Evolutionary conservation across 1,140 invertebrate genomes (phyloP), one percentile per base, ranked within the genome.

Genomic region (Gonatopus flavifemur): DNA sequence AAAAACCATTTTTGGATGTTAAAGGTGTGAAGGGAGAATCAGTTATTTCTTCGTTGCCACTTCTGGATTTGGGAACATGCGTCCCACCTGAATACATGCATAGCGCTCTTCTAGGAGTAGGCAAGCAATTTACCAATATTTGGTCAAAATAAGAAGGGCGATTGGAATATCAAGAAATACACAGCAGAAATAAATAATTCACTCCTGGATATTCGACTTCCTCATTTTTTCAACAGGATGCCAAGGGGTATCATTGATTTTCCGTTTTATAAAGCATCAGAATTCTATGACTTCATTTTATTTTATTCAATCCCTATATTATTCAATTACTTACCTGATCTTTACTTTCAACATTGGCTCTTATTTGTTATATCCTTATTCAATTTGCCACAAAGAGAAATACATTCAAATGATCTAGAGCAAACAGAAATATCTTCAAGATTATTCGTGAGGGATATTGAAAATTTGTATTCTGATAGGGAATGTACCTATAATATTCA

Each of bases 401-500:
- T 61, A 22, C 16, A 15, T 10, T 18, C 24, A 28, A n/a, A 38
- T 38, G 42, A 54, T 18, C 36, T 54, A 1, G 13, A 48, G 9
- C 19, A 40, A 38, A 44, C 48, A 30, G 48, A 55, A 9, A 30
- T 12, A 22, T 41, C 50, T 20, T 35, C 54, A 36, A 24, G 45
- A 41, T 12, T 24, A 33, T 61, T 55, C 42, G 51, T 55, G 5
- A 51, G n/a, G 19, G 33, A 52, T 20, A 47, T 42, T 10, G 21
- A 39, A 33, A 37, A 38, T 9, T 40, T 61, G 7, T 61, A 61
- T 40, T 44, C 48, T 9, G 41, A 61, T 31, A 19, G 41, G 24
- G 18, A 48, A 46, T 47, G 51, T 8, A 39, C 42, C 10, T 62
- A 65, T 35, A 65, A 65, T 42, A 10, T 56, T 1, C 62, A 65